These are phyloP conservation scores for Pseudochirops cupreus DNA, from an alignment of 2,797 vertebrate species.

Conservation along the genomic window DNA sequence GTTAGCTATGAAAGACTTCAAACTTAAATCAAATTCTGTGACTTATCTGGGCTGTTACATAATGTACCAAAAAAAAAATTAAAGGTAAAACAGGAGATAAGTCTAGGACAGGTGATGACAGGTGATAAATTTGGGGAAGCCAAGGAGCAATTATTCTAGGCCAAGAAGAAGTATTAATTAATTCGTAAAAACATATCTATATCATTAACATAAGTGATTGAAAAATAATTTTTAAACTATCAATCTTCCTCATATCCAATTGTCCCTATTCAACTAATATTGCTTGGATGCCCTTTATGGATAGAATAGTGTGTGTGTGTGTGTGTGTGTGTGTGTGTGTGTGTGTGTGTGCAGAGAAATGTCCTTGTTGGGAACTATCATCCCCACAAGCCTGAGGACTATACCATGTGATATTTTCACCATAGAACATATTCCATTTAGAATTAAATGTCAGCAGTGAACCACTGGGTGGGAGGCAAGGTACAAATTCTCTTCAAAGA, in stretches of 20 bases:
- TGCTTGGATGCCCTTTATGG: neutral
- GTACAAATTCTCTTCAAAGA: neutral
- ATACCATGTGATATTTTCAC: neutral
- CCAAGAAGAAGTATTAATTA: neutral
- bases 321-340: neutral
- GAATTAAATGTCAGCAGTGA: neutral
- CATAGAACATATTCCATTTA: neutral
- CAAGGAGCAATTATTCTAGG: neutral
- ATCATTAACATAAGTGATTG: neutral
- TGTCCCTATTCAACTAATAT: neutral
- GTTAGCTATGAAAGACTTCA: neutral
- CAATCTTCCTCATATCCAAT: neutral
- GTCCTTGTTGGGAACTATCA: too few species aligned
- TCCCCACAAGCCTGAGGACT: too few species aligned
- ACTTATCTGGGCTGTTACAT: neutral
- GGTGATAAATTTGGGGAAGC: neutral
- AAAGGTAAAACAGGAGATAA: neutral
- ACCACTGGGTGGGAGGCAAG: neutral
- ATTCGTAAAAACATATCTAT: neutral
- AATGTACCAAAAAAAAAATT: neutral
- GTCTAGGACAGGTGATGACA: neutral
- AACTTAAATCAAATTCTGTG: slow-evolving; percentile 9
- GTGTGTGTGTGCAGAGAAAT: neutral
- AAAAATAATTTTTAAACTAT: neutral
- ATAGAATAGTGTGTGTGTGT: neutral